Base-by-base conservation (phyloP, 1,140 invertebrate genomes). In the Lanistes nyassanus region DNA sequence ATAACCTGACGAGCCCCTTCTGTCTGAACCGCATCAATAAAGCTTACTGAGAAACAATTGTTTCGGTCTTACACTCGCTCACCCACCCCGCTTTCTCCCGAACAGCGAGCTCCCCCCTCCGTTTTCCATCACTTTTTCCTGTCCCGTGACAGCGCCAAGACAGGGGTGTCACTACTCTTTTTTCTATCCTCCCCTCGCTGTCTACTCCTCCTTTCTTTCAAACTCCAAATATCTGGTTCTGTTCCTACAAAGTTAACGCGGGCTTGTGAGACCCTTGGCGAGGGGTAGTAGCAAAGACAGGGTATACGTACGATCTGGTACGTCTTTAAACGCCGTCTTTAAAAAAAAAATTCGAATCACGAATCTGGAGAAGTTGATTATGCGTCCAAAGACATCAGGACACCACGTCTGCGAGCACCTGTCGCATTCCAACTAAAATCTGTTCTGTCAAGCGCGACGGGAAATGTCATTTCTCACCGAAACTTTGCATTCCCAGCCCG, bases 21-120 rank as follows among this genome's bases (percentile, higher is more conserved):
- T 31, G 56, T 60, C 56, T 31, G n/a, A n/a, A 60, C 56, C 56
- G 56, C 56, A 60, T 60, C 56, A 60, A 60, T 60, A 60, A 60
- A 26, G 29, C 56, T 60, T 60, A 60, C 56, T 31, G 56, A 31
- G 56, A 60, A 31, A 31, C 56, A 16, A 60, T 60, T 60, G 56
- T 60, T 60, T 60, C 56, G n/a, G 1, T 31, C 56, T 60, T 31
- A 9, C n/a, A 60, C n/a, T 16, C 29, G 7, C 56, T 23, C 29
- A 60, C n/a, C 56, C 56, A 9, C 56, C 56, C 56, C 56, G 6
- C 56, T 5, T 16, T 9, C 42, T 16, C 42, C 42, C 2, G n/a
- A n/a, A n/a, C n/a, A n/a, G n/a, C n/a, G n/a, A n/a, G 42, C 42
- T 47, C 42, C n/a, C 11, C 56, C 23, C 56, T 60, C 56, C 56